Conservation (phyloP, 2,113 vertebrate species). For the Pimephales promelas region DNA sequence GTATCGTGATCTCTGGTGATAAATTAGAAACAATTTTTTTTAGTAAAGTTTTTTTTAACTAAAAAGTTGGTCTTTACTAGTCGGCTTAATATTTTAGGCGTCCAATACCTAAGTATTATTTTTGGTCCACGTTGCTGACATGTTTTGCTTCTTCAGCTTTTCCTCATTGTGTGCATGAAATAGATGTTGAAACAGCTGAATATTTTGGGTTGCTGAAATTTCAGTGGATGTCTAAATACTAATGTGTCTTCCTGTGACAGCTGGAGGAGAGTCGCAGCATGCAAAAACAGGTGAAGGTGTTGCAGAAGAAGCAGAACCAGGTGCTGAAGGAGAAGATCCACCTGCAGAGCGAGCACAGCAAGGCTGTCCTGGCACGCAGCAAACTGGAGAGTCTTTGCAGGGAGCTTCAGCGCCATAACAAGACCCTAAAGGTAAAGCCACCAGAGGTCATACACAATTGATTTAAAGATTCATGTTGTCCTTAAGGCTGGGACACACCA, state of each 20-base stretch:
- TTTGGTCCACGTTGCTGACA: background rate
- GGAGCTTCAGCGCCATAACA: constrained; percentile 97
- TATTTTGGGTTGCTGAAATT: background rate
- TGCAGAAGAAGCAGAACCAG: constrained; percentile 97
- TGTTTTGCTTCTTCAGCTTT: background rate
- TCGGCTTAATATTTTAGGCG: too few species aligned
- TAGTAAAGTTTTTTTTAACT: too few species aligned
- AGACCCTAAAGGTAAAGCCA: constrained; percentile 89
- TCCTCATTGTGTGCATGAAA: background rate
- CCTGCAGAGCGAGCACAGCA: constrained; percentile 96
- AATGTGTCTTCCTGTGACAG: constrained; percentile 67
- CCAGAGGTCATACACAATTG: background rate
- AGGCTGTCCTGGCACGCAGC: constrained; percentile 95
- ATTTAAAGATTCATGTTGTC: background rate
- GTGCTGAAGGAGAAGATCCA: constrained; percentile 96
- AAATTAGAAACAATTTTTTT: too few species aligned
- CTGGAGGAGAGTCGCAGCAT: constrained; percentile 94
- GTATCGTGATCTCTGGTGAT: background rate
- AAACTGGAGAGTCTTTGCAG: constrained; percentile 97
- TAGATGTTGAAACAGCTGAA: background rate
- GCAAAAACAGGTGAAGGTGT: constrained; percentile 94
- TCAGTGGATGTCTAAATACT: background rate
- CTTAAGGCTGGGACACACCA: background rate
- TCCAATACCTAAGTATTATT: background rate
- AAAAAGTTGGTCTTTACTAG: too few species aligned